Evolutionary conservation across 2,888 invertebrate species (phyloP), one percentile per base, ranked within the genome.

Genomic region (Monopis laevigella): DNA sequence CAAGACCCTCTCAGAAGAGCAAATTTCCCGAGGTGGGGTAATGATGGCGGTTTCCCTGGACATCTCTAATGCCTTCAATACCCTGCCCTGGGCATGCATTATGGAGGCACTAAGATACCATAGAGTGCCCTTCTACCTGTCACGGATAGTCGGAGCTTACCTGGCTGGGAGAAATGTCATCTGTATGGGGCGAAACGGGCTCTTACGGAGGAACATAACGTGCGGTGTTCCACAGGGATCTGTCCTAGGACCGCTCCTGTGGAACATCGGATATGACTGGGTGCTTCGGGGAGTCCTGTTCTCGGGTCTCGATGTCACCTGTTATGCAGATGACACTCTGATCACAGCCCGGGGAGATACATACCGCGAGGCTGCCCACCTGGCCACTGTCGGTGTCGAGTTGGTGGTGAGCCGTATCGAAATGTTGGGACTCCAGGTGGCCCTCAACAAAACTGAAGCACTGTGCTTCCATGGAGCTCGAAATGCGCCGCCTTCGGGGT

Each of bases 1-100:
- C 27, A 16, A 12, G 16, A n/a, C 16, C 2, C 24, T 21, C 7
- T 17, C 10, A 16, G 17, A 26, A 12, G 10, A 39, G 27, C 14
- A 14, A 7, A 11, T 39, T 2, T 27, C 28, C n/a, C 32, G n/a
- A 12, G 50, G 50, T 1, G 46, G 42, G 10, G 47, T 45, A n/a
- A 39, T 46, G 4, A 6, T 52, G 38, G 51, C 48, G 13, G 44
- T 51, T 2, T 48, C 47, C 1, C 10, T 52, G 0, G 52, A 52
- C 14, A 52, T 52, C 3, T 43, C 46, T 24, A 53, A 53, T 21
- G 50, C 51, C 1, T 55, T 53, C 12, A 52, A 53, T 13, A 36
- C 45, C 10, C 34, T 55, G 3, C 53, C 53, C 29, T 51, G 48
- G 44, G 10, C 10, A 1, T 29, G 42, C 2, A 52, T 58, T 1